phyloP scores from a whole-genome alignment of 2,888 invertebrate genomes.

The Lobophora halterata region DNA sequence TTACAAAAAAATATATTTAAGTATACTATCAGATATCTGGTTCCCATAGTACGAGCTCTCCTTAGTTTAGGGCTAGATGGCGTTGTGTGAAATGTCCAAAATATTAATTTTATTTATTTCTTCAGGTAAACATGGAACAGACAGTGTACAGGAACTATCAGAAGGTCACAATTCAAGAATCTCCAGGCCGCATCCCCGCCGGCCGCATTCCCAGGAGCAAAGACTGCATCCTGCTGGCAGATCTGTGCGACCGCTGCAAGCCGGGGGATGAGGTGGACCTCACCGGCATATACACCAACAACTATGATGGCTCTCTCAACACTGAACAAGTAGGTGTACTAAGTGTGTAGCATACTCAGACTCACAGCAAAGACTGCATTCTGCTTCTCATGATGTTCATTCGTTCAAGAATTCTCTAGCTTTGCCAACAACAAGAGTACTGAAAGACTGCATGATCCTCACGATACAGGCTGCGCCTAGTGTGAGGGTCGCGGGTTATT shows the following conservation, averaged over 20 bases:
- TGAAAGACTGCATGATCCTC: no score
- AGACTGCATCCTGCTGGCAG: constrained; percentile 95
- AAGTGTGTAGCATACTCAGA: neutral
- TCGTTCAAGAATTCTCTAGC: no score
- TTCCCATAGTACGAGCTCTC: no score
- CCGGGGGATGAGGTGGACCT: constrained; percentile 99
- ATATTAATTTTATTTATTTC: constrained; percentile 1
- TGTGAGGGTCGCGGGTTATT: no score
- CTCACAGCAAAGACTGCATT: no score
- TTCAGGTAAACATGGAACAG: constrained; percentile 98
- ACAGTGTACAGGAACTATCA: constrained; percentile 99
- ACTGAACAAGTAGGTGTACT: constrained; percentile 85
- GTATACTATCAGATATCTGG: no score
- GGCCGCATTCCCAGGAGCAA: constrained; percentile 98
- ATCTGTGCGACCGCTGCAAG: constrained; percentile 97
- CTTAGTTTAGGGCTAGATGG: no score
- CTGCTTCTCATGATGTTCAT: no score
- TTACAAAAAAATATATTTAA: no score
- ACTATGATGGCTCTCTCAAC: constrained; percentile 98
- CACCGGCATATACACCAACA: constrained; percentile 97
- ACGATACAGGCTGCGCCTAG: no score
- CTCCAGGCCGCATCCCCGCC: constrained; percentile 98
- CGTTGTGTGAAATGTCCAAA: no score
- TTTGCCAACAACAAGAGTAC: no score
- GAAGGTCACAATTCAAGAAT: constrained; percentile 98